Conservation (phyloP, 2,888 invertebrate genomes). For the Sinopyrophorus schimmeli region DNA sequence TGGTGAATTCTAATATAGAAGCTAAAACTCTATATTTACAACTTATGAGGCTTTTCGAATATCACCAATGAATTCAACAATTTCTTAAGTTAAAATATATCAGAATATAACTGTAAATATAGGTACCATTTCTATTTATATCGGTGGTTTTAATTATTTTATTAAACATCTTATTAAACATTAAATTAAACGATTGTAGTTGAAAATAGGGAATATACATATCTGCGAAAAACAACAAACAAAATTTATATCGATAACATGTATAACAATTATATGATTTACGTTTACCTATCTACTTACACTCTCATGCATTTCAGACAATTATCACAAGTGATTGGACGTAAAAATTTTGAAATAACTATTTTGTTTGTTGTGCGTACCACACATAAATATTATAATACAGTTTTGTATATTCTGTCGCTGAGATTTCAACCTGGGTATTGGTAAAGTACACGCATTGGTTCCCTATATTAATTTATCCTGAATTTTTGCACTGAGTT, state of each 20-base stretch:
- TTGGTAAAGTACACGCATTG: constrained; percentile 33
- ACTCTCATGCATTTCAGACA: constrained; percentile 29
- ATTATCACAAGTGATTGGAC: constrained; percentile 38
- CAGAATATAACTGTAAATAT: constrained; percentile 18
- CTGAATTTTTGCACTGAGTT: constrained; percentile 39
- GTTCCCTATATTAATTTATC: constrained; percentile 33
- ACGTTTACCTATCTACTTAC: constrained; percentile 26
- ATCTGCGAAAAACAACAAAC: constrained; percentile 24
- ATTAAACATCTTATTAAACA: constrained; percentile 20
- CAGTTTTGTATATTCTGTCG: constrained; percentile 46
- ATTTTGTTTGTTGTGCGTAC: constrained; percentile 47
- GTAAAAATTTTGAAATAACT: constrained; percentile 38
- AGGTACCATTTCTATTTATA: constrained; percentile 18
- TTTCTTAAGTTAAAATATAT: constrained; percentile 25
- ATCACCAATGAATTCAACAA: constrained; percentile 38
- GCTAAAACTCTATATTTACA: constrained; percentile 39
- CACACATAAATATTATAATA: constrained; percentile 36
- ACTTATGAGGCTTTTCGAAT: constrained; percentile 39
- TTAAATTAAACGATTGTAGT: constrained; percentile 14
- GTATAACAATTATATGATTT: constrained; percentile 32
- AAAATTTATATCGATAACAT: constrained; percentile 31
- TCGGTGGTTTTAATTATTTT: constrained; percentile 17
- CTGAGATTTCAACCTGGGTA: constrained; percentile 45
- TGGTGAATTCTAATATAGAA: constrained; percentile 34
- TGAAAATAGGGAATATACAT: constrained; percentile 15